These are phyloP conservation scores for Rhea americana DNA, from an alignment of 2,113 vertebrate species.

Conservation along the genomic window DNA sequence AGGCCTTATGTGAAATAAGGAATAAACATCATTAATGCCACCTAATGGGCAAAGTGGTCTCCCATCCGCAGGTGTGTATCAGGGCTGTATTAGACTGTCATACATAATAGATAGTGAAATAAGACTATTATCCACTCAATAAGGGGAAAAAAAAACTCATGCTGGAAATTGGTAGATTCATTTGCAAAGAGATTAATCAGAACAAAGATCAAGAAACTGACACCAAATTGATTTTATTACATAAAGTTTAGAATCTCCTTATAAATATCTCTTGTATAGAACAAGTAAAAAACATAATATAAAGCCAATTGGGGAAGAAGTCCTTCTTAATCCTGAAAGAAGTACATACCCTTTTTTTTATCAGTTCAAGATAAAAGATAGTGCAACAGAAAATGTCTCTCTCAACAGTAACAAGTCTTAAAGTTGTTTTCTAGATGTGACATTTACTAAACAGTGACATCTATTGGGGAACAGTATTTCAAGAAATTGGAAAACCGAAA, in stretches of 20 bases:
- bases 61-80: background rate
- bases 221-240: background rate
- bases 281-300: background rate
- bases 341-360: background rate
- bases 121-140: background rate
- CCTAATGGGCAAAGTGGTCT: slow-evolving; percentile 16
- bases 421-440: background rate
- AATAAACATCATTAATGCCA: slow-evolving; percentile 44
- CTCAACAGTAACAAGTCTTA: background rate
- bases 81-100: background rate
- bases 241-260: background rate
- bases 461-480: background rate
- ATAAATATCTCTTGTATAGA: background rate
- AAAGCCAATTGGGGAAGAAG: background rate
- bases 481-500: background rate
- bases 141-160: background rate
- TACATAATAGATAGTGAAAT: background rate
- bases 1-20: slow-evolving; percentile 9
- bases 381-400: background rate
- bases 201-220: background rate
- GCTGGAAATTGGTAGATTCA: background rate
- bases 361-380: background rate
- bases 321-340: background rate
- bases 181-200: background rate
- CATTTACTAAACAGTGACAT: slow-evolving; percentile 29